These are phyloP conservation scores for Rhinella marina DNA, from an alignment of 2,797 vertebrate genomes.

Conservation along the genomic window DNA sequence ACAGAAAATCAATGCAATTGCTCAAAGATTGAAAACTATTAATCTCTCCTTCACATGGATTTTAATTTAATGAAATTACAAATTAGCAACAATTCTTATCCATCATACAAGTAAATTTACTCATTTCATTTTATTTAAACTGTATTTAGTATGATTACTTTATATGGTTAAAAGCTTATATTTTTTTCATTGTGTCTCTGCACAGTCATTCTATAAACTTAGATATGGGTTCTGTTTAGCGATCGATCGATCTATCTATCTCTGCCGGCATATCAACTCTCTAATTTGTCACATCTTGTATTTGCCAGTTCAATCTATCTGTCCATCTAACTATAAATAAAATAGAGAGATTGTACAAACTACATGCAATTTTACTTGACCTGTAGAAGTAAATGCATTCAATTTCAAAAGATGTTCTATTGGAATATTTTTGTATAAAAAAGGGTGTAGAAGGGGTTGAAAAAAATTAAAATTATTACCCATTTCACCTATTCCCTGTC, in stretches of 20 bases:
- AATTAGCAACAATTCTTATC: conserved; percentile 44
- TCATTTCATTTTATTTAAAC: conserved; percentile 3
- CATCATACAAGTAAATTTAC: conserved; percentile 33
- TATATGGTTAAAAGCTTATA: background rate
- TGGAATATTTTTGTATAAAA: too few relatives aligned
- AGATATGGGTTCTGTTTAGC: background rate
- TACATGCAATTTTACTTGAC: too few relatives aligned
- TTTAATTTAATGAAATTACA: conserved; percentile 26
- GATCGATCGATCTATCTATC: background rate
- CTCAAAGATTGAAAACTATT: conserved; percentile 28
- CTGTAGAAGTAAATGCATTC: too few relatives aligned
- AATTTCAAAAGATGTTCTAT: too few relatives aligned
- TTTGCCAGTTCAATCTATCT: too few relatives aligned
- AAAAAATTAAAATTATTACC: too few relatives aligned
- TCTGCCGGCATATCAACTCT: conserved; percentile 9
- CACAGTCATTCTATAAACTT: background rate
- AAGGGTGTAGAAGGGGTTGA: too few relatives aligned
- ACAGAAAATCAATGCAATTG: conserved; percentile 40
- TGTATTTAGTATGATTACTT: conserved; percentile 9
- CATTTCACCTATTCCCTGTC: too few relatives aligned
- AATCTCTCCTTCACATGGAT: conserved; percentile 32
- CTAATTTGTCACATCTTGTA: conserved; percentile 24
- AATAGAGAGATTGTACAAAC: background rate
- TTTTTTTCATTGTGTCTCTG: background rate
- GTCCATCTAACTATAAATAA: background rate